Evolutionary conservation across 2,113 vertebrate species (phyloP), one percentile per base, ranked within the genome.

Genomic region (Todiramphus chloris): DNA sequence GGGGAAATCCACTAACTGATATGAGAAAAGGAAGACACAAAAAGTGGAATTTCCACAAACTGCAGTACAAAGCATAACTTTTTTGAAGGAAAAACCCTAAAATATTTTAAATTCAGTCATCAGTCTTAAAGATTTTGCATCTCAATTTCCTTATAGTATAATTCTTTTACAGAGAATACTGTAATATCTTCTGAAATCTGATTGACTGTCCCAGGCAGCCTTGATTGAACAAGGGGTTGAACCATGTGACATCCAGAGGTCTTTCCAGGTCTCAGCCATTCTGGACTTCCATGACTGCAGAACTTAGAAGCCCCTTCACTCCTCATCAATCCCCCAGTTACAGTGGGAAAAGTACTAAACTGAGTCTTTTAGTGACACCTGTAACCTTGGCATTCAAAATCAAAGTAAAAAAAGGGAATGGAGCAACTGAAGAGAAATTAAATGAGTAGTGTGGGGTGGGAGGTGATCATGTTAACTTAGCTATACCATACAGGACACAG

Each of bases 21-120:
- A 31, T 13, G 6, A 90, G 58, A 95, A 88, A 93, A 74, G 80
- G 79, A 96, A 96, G 85, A 92, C 39, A 81, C 60, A 89, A 59
- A 81, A 90, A 41, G 21, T 82, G 48, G 76, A 64, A 87, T 96
- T 97, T 90, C 83, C 83, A 68, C 27, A 79, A 75, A 16, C 39
- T 84, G 37, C 9, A 19, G 25, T 60, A 92, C n/a, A 91, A 93
- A 67, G 48, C 24, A 78, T 74, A 11, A 58, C 24, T 23, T 92
- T 80, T 93, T 68, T 93, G 24, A 82, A 68, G 63, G 44, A 79
- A 91, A 93, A 87, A 30, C 20, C 11, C 74, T 70, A 51, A 28
- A 93, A 21, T 55, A 56, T 90, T 93, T 90, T 90, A 4, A 68
- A 50, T 6, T 37, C 63, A 48, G 56, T 74, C 20, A 72, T 81